Evolutionary conservation across 2,888 invertebrate genomes (phyloP).

Genomic region (Apotomis capreana): DNA sequence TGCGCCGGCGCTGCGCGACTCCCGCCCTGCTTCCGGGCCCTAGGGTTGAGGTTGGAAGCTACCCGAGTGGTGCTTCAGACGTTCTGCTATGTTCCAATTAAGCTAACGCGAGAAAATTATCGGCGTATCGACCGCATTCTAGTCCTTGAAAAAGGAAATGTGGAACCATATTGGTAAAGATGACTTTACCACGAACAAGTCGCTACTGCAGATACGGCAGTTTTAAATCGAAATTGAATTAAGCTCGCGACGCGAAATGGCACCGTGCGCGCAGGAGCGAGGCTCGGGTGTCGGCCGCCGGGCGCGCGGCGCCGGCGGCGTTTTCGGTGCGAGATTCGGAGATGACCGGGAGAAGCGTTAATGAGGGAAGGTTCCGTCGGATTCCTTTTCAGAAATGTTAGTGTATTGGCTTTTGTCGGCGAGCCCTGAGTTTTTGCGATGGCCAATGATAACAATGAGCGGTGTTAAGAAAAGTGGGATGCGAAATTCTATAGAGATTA

Average conservation of each 20-base stretch:
- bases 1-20: neutral
- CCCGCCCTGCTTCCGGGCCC: accelerated
- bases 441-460: slow-evolving; percentile 77
- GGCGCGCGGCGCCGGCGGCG: slow-evolving; percentile 50
- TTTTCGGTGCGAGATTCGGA: slow-evolving; percentile 50
- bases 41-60: neutral
- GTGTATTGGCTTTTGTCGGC: slow-evolving; percentile 81
- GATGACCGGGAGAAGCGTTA: slow-evolving; percentile 73
- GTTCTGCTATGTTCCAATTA: slow-evolving; percentile 28
- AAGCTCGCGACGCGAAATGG: neutral
- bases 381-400: slow-evolving; percentile 75
- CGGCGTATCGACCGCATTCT: slow-evolving; percentile 5
- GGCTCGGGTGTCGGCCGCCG: slow-evolving; percentile 42
- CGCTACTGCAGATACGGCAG: neutral
- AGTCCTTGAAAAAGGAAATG: neutral
- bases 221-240: neutral
- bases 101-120: slow-evolving; percentile 1
- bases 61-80: neutral
- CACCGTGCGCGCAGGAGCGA: slow-evolving; percentile 26
- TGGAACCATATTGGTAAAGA: neutral
- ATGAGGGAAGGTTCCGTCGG: slow-evolving; percentile 76
- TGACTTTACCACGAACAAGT: neutral
- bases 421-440: slow-evolving; percentile 78
- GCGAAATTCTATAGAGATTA: slow-evolving; percentile 68
- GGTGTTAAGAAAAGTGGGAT: slow-evolving; percentile 69